Evolutionary conservation across 2,797 vertebrate species (phyloP).

Genomic region (Decapterus maruadsi): DNA sequence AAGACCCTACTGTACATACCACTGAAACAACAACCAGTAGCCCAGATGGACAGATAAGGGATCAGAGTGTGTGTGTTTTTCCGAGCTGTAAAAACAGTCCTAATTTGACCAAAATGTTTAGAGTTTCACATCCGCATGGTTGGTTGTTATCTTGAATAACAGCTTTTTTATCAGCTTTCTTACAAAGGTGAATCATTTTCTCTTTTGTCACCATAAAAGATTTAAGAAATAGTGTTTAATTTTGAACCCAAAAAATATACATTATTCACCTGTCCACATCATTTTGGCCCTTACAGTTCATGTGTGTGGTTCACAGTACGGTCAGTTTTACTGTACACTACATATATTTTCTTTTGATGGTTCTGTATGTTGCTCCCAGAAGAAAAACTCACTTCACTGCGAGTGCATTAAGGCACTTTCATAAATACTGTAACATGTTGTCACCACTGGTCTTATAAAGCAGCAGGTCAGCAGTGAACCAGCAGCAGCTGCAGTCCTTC

Average conservation of each 20-base stretch:
- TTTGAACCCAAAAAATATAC: neutral
- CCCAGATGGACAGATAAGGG: neutral
- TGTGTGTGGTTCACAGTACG: neutral
- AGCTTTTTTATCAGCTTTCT: too few relatives aligned
- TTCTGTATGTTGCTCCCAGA: conserved; percentile 8
- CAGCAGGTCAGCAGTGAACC: conserved; percentile 35
- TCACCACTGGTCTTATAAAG: conserved; percentile 17
- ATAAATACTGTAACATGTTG: conserved; percentile 52
- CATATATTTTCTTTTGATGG: conserved; percentile 3
- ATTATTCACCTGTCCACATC: neutral
- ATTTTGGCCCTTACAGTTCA: neutral
- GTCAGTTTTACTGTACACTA: neutral
- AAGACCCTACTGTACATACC: neutral
- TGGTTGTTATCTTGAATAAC: too few relatives aligned
- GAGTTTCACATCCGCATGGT: neutral
- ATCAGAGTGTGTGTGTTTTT: too few relatives aligned
- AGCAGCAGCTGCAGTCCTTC: conserved; percentile 23
- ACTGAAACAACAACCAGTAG: neutral
- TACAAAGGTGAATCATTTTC: too few relatives aligned
- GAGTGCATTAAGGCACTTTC: conserved; percentile 12
- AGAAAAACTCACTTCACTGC: neutral
- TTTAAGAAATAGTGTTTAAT: neutral
- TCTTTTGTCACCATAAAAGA: neutral
- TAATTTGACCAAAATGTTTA: neutral
- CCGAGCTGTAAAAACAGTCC: neutral